phyloP scores from a whole-genome alignment of 2,888 invertebrate species.

The Leptothorax acervorum region DNA sequence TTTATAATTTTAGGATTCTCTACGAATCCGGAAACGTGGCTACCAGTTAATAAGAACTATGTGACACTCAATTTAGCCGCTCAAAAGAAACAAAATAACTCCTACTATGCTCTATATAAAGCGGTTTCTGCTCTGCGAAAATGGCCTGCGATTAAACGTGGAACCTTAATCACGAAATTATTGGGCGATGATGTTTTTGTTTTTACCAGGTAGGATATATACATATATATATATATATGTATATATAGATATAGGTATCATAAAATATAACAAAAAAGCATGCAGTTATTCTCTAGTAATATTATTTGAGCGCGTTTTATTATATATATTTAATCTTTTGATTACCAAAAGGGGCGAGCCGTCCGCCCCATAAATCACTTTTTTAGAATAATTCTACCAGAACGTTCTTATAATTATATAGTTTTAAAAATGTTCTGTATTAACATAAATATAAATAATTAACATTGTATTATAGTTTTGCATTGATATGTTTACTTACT shows the following conservation, averaged over 20 bases:
- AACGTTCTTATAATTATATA: too few species aligned
- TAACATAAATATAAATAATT: too few species aligned
- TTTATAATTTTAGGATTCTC: conserved; percentile 75
- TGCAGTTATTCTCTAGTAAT: not conserved
- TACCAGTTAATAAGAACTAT: conserved; percentile 90
- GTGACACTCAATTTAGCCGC: conserved; percentile 87
- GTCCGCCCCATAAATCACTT: too few species aligned
- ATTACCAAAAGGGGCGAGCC: too few species aligned
- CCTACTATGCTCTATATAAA: too few species aligned
- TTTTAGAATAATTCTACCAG: too few species aligned
- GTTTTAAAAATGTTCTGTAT: too few species aligned
- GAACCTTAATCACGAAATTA: conserved; percentile 87
- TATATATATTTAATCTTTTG: not conserved
- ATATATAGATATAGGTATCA: not conserved
- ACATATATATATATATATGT: too few species aligned
- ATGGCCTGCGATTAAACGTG: conserved; percentile 86
- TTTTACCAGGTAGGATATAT: conserved; percentile 69
- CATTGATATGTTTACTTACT: too few species aligned
- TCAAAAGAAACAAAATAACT: conserved; percentile 87
- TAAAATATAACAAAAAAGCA: not conserved
- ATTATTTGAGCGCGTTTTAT: not conserved
- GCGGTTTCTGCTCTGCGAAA: conserved; percentile 87
- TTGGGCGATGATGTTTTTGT: conserved; percentile 87
- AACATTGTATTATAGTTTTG: too few species aligned
- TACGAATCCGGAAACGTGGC: conserved; percentile 88